phyloP scores from a whole-genome alignment of 2,113 vertebrate genomes.

The Tinamus guttatus region DNA sequence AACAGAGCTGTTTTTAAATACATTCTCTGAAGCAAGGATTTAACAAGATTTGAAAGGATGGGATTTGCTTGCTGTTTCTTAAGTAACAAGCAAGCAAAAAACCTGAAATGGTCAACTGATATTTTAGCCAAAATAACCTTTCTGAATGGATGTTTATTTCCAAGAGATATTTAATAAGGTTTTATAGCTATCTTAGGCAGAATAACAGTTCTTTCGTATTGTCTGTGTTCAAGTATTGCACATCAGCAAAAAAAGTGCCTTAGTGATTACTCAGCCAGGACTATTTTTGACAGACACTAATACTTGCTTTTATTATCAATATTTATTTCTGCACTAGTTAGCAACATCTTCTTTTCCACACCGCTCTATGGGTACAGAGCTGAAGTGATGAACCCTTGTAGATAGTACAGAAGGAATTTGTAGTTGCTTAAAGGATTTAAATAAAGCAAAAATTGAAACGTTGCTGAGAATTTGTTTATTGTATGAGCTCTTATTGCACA shows the following conservation, averaged over 20 bases:
- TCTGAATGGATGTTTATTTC: background rate
- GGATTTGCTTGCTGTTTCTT: background rate
- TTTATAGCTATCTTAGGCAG: background rate
- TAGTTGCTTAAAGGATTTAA: background rate
- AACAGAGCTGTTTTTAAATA: background rate
- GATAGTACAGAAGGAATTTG: background rate
- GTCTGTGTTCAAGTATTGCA: background rate
- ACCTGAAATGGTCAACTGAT: background rate
- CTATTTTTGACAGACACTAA: background rate
- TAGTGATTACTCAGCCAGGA: background rate
- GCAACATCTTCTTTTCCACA: background rate
- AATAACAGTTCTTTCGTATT: background rate
- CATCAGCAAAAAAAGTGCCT: background rate
- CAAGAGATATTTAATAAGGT: background rate
- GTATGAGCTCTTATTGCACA: background rate
- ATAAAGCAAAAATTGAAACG: fast-evolving
- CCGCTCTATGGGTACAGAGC: background rate
- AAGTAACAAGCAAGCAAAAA: background rate
- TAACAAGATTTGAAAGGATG: background rate
- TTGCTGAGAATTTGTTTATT: background rate
- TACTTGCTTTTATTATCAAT: background rate
- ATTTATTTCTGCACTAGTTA: background rate
- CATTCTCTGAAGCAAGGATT: background rate
- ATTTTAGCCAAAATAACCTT: background rate
- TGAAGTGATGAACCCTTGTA: background rate